phyloP scores from a whole-genome alignment of 2,113 vertebrate genomes.

The Lepus americanus region DNA sequence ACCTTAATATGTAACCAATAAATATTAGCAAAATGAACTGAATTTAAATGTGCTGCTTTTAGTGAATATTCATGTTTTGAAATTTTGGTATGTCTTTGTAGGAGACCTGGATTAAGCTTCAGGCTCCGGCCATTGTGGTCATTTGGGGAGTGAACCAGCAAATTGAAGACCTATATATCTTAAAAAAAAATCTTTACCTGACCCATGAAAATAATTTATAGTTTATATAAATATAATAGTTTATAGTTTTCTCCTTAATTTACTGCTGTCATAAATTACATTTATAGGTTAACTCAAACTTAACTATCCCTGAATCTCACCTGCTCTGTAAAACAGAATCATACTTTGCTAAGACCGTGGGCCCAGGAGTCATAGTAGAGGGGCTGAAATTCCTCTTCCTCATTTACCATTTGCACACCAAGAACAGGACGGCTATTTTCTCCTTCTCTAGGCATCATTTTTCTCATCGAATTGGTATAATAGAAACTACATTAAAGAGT shows the following conservation, averaged over 20 bases:
- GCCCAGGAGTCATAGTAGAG: neutral
- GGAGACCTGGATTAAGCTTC: too few species aligned
- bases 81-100: neutral
- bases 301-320: neutral
- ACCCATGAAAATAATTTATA: neutral
- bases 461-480: neutral
- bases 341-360: neutral
- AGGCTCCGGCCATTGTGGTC: too few species aligned
- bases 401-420: neutral
- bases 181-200: neutral
- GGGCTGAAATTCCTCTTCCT: neutral
- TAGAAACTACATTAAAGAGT: neutral
- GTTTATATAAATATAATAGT: neutral
- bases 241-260: slow-evolving; percentile 1
- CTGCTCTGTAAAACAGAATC: neutral
- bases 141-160: too few species aligned
- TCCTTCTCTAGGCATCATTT: neutral
- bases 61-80: neutral
- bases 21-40: neutral
- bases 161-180: too few species aligned
- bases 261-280: slow-evolving; percentile 13
- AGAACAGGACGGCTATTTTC: neutral
- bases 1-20: neutral
- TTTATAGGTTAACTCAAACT: neutral
- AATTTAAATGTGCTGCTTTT: neutral